Percentiles rank a stretch among this genome's conserved stretches.
phyloP scores from a whole-genome alignment of 2,797 vertebrate genomes.

The Hippoglossus hippoglossus region DNA sequence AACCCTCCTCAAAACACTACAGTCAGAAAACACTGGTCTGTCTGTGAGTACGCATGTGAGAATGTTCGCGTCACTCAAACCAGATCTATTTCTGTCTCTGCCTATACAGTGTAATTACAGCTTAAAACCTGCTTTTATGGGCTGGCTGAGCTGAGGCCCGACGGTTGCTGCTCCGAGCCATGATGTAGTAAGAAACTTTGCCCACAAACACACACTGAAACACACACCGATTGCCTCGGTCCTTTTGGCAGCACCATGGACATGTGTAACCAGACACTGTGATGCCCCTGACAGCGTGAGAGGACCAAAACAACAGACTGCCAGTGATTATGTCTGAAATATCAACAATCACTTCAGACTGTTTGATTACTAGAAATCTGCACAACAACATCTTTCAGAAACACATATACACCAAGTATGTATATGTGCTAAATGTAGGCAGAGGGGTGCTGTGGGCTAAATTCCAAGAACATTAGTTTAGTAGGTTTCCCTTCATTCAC shows the following conservation, averaged over 20 bases:
- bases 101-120: slow-evolving; percentile 78
- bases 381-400: not conserved
- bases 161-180: slow-evolving; percentile 21
- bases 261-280: slow-evolving; percentile 39
- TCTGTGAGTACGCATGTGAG: slow-evolving; percentile 46
- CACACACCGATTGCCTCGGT: slow-evolving; percentile 34
- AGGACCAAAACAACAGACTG: slow-evolving; percentile 39
- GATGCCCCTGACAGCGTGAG: slow-evolving; percentile 44
- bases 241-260: slow-evolving; percentile 36
- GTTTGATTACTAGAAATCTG: not conserved
- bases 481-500: not conserved
- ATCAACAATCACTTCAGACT: slow-evolving; percentile 8
- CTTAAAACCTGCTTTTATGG: slow-evolving; percentile 66
- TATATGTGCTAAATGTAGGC: not conserved
- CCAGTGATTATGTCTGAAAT: not conserved
- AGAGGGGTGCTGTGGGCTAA: too few species aligned
- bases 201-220: slow-evolving; percentile 34
- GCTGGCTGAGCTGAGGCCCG: slow-evolving; percentile 48
- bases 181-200: slow-evolving; percentile 44
- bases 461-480: not conserved
- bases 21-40: slow-evolving; percentile 24
- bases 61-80: slow-evolving; percentile 62
- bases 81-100: slow-evolving; percentile 80
- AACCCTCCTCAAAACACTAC: slow-evolving; percentile 29
- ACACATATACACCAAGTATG: not conserved